Percentiles rank a stretch among this genome's conserved stretches.
Conservation (phyloP, 30 jellyfish, hydroid and myxozoan species). For the Mastigias papua region DNA sequence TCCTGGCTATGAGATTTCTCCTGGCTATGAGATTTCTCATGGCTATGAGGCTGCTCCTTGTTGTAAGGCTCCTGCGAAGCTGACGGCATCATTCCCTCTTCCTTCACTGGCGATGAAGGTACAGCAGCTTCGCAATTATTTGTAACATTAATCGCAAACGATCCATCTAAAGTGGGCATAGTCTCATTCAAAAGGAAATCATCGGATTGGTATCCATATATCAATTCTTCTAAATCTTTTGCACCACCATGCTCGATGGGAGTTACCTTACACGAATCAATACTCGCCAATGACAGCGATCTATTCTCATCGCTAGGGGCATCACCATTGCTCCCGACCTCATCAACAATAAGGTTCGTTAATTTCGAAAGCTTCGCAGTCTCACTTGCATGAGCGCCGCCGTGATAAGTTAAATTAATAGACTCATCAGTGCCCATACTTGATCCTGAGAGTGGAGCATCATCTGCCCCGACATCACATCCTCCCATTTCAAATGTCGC, state of each 20-base stretch:
- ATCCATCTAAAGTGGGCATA: slow-evolving; percentile 38
- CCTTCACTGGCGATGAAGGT: slow-evolving; percentile 3
- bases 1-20: background rate
- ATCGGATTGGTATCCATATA: slow-evolving; percentile 40
- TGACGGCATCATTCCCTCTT: background rate
- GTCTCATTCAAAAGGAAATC: slow-evolving; percentile 30
- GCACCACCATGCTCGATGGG: background rate
- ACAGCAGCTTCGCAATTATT: slow-evolving; percentile 2
- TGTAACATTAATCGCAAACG: slow-evolving; percentile 18
- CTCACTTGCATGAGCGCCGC: background rate
- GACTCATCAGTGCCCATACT: background rate
- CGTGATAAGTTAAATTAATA: background rate
- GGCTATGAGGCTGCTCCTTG: background rate
- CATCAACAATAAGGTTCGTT: background rate
- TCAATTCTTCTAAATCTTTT: background rate
- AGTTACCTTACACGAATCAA: background rate
- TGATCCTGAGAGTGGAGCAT: background rate
- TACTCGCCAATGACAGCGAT: background rate
- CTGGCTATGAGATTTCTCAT: background rate
- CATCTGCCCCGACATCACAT: background rate
- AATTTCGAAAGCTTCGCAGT: background rate
- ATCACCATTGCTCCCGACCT: background rate
- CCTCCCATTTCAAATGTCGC: background rate
- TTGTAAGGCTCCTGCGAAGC: too few species aligned
- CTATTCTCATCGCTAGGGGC: background rate